Percentiles rank a stretch among this genome's conserved stretches.
Evolutionary conservation across 2,888 invertebrate species (phyloP).

Genomic region (Cinara cedri): DNA sequence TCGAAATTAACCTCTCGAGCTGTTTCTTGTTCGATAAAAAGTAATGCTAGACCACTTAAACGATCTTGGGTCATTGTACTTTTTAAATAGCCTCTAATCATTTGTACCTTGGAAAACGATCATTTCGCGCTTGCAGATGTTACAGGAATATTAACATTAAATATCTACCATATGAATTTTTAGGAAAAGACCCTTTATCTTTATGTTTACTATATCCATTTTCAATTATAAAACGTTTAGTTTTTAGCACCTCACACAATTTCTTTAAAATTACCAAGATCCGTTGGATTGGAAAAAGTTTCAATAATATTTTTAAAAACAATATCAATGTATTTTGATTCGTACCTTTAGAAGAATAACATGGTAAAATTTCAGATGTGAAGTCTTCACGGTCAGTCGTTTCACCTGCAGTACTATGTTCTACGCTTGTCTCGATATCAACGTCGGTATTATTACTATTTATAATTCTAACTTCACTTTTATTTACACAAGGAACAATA

Average conservation of each 20-base stretch:
- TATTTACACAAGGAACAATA: not conserved
- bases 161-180: too few relatives aligned
- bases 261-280: constrained; percentile 12
- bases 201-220: constrained; percentile 17
- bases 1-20: too few relatives aligned
- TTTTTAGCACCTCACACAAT: constrained; percentile 1
- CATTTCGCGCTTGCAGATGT: too few relatives aligned
- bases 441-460: not conserved
- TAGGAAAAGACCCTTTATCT: constrained; percentile 9
- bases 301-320: too few relatives aligned
- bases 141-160: too few relatives aligned
- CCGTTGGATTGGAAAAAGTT: not conserved
- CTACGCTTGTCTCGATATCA: not conserved
- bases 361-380: not conserved
- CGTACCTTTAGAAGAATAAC: not conserved
- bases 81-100: too few relatives aligned
- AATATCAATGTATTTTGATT: constrained; percentile 1
- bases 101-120: too few relatives aligned
- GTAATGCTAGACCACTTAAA: too few relatives aligned
- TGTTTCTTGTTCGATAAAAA: too few relatives aligned
- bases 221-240: constrained; percentile 23
- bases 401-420: not conserved
- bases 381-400: not conserved
- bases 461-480: constrained; percentile 8
- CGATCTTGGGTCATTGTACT: too few relatives aligned